Conservation (phyloP, 2,797 vertebrate species). For the Intellagama lesueurii region DNA sequence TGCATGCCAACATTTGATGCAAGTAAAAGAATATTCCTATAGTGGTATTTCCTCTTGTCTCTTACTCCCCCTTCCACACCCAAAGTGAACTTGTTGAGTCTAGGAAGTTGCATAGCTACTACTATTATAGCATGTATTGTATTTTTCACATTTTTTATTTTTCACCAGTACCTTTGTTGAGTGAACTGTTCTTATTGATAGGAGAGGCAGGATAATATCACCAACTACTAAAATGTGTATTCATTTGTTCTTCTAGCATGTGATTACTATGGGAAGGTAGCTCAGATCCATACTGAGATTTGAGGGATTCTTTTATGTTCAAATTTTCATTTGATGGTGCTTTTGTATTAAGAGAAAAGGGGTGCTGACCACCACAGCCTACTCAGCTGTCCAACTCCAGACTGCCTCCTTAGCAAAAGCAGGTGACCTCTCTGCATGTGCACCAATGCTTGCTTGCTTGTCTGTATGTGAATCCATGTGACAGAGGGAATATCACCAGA, state of each 20-base stretch:
- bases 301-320: neutral
- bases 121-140: neutral
- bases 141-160: neutral
- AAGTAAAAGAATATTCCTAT: conserved; percentile 67
- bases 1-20: conserved; percentile 74
- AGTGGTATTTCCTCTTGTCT: conserved; percentile 54
- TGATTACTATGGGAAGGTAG: neutral
- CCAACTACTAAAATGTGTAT: neutral
- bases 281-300: neutral
- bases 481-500: no score
- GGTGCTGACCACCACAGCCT: no score
- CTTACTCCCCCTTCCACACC: neutral
- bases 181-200: neutral
- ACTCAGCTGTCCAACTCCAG: no score
- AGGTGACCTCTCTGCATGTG: no score
- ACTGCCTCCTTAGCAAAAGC: no score
- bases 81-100: conserved; percentile 21
- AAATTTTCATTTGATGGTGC: neutral
- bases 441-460: no score
- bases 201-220: neutral
- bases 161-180: neutral
- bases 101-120: conserved; percentile 4
- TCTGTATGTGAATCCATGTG: no score
- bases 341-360: neutral
- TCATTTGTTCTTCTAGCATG: neutral